phyloP scores from a whole-genome alignment of 1,140 invertebrate species.

The Elymnias hypermnestra region DNA sequence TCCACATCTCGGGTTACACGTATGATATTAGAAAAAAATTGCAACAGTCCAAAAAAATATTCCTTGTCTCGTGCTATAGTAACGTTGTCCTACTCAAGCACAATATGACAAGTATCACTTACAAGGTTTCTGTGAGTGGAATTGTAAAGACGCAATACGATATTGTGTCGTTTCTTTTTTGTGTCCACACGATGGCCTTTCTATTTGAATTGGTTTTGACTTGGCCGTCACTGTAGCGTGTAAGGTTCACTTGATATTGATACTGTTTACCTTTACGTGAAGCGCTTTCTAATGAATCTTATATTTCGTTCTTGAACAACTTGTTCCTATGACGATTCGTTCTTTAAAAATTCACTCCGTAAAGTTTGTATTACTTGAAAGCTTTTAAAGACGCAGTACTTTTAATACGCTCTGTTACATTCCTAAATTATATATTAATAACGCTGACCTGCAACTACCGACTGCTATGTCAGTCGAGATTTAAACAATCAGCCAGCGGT shows the following conservation, averaged over 20 bases:
- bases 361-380: neutral
- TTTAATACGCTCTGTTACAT: too few relatives aligned
- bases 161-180: neutral
- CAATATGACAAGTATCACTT: constrained; percentile 15
- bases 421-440: too few relatives aligned
- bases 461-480: too few relatives aligned
- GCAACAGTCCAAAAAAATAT: too few relatives aligned
- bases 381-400: neutral
- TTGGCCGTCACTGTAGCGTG: neutral
- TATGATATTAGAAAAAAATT: too few relatives aligned
- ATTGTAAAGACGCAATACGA: constrained; percentile 8
- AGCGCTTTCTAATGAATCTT: neutral
- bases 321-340: too few relatives aligned
- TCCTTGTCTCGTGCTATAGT: neutral
- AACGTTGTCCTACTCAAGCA: constrained; percentile 3
- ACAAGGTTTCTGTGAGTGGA: constrained; percentile 11
- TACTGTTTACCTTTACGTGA: constrained; percentile 3
- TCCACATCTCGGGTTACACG: too few relatives aligned
- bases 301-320: neutral
- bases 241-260: constrained; percentile 2
- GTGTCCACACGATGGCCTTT: neutral
- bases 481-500: too few relatives aligned
- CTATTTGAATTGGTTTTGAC: constrained; percentile 3
- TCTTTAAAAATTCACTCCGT: neutral
- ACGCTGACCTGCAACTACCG: too few relatives aligned